Conservation (phyloP, 2,888 invertebrate genomes). For the Sthenelais limicola region DNA sequence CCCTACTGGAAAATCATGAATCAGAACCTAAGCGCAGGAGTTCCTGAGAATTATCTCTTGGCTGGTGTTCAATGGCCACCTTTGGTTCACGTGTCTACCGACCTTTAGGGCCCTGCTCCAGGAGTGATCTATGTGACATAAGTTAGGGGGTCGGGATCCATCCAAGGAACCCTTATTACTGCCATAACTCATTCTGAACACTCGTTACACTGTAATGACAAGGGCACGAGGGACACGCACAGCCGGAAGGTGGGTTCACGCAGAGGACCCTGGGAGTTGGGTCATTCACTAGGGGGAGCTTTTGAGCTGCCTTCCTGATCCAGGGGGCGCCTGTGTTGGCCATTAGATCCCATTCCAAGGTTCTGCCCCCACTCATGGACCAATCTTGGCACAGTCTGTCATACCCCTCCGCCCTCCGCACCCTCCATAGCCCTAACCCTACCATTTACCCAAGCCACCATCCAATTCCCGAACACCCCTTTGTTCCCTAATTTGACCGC, state of each 20-base stretch:
- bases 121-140: constrained; percentile 30
- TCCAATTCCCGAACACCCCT: background rate
- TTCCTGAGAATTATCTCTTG: too few species aligned
- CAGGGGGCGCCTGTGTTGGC: constrained; percentile 12
- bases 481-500: background rate
- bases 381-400: constrained; percentile 10
- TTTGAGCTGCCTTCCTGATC: too few species aligned
- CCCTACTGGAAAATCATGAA: too few species aligned
- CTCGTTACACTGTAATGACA: constrained; percentile 34
- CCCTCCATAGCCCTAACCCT: background rate
- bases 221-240: background rate
- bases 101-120: background rate
- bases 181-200: constrained; percentile 26
- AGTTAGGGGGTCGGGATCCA: background rate
- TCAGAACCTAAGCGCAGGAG: too few species aligned
- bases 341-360: too few species aligned
- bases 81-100: constrained; percentile 8
- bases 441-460: background rate
- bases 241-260: constrained; percentile 1
- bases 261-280: constrained; percentile 19
- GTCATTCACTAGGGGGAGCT: too few species aligned
- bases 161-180: constrained; percentile 18
- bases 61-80: too few species aligned
- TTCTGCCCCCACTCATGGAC: constrained; percentile 12
- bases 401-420: background rate